Conservation (phyloP, 2,113 vertebrate species). For the Gymnogyps californianus region DNA sequence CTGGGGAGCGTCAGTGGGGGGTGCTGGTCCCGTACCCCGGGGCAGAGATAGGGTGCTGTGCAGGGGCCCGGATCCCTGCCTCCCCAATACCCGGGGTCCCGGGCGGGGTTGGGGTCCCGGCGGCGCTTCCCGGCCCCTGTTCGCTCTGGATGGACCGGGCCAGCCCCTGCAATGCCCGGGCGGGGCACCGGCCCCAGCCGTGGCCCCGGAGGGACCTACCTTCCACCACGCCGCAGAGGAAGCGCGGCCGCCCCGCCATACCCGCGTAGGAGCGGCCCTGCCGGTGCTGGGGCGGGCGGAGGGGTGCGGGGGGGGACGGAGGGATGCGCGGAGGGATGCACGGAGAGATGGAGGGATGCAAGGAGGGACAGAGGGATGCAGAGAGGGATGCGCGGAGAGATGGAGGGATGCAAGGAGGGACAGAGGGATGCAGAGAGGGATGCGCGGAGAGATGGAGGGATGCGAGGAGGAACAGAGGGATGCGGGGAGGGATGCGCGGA, state of each 20-base stretch:
- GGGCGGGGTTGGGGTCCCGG: neutral
- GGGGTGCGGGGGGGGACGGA: neutral
- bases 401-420: no score
- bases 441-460: neutral
- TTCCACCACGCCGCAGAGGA: constrained; percentile 86
- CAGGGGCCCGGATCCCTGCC: neutral
- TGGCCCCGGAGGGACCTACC: constrained; percentile 64
- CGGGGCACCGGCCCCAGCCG: neutral
- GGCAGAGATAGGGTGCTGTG: neutral
- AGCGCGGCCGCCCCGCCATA: constrained; percentile 74
- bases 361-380: neutral
- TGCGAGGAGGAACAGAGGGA: accelerated
- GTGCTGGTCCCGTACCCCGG: neutral
- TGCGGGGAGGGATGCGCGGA: neutral
- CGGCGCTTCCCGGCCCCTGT: neutral
- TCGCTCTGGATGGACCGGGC: neutral
- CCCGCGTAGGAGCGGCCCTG: neutral
- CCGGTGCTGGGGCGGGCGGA: neutral
- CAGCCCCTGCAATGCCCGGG: neutral
- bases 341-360: accelerated
- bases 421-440: neutral
- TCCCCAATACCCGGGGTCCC: neutral
- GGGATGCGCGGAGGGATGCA: neutral
- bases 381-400: neutral
- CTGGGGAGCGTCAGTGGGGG: neutral